A percentile compares a stretch with the other conserved stretches of the same genome.
Conservation (phyloP, 2,888 invertebrate genomes). For the Xanthorhoe spadicearia region DNA sequence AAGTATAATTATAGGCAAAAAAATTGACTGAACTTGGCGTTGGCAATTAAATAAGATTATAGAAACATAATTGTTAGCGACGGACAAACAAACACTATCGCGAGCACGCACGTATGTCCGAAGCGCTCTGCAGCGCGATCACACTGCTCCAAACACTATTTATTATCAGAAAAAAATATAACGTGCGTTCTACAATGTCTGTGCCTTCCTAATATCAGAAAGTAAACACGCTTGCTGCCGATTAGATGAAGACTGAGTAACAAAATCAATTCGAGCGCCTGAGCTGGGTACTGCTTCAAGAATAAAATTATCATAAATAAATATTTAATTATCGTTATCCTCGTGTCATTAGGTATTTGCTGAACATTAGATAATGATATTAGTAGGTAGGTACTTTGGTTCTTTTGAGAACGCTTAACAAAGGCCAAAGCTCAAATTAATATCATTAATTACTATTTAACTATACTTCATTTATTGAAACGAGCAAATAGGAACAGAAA, state of each 20-base stretch:
- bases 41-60: slow-evolving; percentile 41
- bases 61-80: slow-evolving; percentile 59
- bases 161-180: slow-evolving; percentile 28
- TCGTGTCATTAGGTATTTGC: slow-evolving; percentile 51
- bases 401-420: slow-evolving; percentile 3
- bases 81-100: slow-evolving; percentile 66
- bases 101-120: slow-evolving; percentile 54
- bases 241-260: slow-evolving; percentile 57
- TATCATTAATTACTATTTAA: neutral
- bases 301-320: slow-evolving; percentile 65
- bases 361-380: slow-evolving; percentile 45
- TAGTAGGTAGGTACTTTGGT: neutral
- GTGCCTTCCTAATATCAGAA: slow-evolving; percentile 29
- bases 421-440: slow-evolving; percentile 13
- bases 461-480: too few relatives aligned
- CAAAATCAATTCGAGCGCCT: slow-evolving; percentile 46
- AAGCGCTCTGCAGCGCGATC: slow-evolving; percentile 41
- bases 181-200: slow-evolving; percentile 15
- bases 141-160: slow-evolving; percentile 36
- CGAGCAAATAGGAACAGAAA: too few relatives aligned
- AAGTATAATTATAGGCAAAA: neutral
- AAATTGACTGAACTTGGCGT: slow-evolving; percentile 25
- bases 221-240: slow-evolving; percentile 55
- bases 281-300: slow-evolving; percentile 44
- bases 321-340: slow-evolving; percentile 55